Evolutionary conservation across 2,888 invertebrate genomes (phyloP), one percentile per base, ranked within the genome.

Genomic region (Poecilobothrus nobilitatus): DNA sequence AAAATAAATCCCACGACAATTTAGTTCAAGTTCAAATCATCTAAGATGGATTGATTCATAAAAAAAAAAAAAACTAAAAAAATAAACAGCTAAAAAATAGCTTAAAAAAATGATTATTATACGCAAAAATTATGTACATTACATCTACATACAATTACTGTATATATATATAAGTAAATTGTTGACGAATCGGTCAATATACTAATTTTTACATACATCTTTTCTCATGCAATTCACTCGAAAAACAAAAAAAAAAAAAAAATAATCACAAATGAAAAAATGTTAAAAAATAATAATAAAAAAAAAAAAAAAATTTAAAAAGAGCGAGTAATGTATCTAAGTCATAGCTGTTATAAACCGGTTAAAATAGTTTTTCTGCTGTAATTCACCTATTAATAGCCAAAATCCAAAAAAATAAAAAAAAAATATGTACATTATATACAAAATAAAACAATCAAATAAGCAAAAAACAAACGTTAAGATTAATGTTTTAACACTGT

Each of bases 1-100:
- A 53, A 53, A 53, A 53, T 53, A 53, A 53, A 53, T 53, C 53
- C 53, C 53, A 53, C 53, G 53, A 53, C 53, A 53, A 53, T 53
- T 53, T 53, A 53, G 53, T 53, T 53, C 53, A 53, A 53, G 53
- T 53, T 53, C 53, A 53, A 12, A 12, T 12, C n/a, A 53, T 53
- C n/a, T 53, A 53, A 53, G 53, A 53, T 18, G n/a, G 53, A 53
- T 53, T 53, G n/a, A 53, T 18, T 53, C 53, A 53, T 53, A 18
- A 53, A 53, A 53, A 37, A 37, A 12, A 34, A 34, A 8, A 34
- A 8, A 34, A 7, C 6, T 34, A 34, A 7, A 34, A 34, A 5
- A 44, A 44, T 6, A 44, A 12, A 44, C 6, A 2, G 12, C 3
- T 10, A 10, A 44, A 15, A 44, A 44, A 44, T 15, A 12, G 3